Conservation (phyloP, 1,140 invertebrate species). For the Ceratina japonica region DNA sequence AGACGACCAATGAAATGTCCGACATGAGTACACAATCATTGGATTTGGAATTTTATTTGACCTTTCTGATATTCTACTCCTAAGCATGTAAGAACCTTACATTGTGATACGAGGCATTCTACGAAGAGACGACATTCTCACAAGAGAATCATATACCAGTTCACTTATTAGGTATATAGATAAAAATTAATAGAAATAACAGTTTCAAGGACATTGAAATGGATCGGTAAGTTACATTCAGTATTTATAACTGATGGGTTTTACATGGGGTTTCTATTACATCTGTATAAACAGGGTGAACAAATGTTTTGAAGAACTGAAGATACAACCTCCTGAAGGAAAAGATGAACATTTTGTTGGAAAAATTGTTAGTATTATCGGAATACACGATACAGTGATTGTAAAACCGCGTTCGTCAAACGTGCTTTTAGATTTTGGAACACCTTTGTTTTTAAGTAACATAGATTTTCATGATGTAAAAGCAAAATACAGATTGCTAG, state of each 20-base stretch:
- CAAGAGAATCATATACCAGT: no score
- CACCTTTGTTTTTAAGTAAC: conserved; percentile 25
- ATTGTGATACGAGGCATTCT: no score
- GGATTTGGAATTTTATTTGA: no score
- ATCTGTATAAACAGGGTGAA: background rate
- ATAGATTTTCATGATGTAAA: background rate
- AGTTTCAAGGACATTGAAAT: background rate
- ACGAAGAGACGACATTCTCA: no score
- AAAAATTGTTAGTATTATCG: conserved; percentile 35
- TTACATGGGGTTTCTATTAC: background rate
- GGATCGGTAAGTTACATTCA: conserved; percentile 9
- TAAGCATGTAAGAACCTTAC: no score
- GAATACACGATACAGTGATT: background rate
- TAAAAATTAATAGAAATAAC: no score
- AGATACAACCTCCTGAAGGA: background rate
- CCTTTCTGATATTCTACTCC: no score
- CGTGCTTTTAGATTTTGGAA: conserved; percentile 28
- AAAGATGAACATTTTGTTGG: conserved; percentile 12
- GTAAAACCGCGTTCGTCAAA: conserved; percentile 6
- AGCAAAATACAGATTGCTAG: conserved; percentile 33
- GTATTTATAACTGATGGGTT: background rate
- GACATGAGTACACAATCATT: no score
- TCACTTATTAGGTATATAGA: background rate
- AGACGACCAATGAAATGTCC: no score
- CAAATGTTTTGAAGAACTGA: conserved; percentile 2